These are phyloP conservation scores for Trichopoda pennipes DNA, from an alignment of 2,888 invertebrate species.

Conservation along the genomic window DNA sequence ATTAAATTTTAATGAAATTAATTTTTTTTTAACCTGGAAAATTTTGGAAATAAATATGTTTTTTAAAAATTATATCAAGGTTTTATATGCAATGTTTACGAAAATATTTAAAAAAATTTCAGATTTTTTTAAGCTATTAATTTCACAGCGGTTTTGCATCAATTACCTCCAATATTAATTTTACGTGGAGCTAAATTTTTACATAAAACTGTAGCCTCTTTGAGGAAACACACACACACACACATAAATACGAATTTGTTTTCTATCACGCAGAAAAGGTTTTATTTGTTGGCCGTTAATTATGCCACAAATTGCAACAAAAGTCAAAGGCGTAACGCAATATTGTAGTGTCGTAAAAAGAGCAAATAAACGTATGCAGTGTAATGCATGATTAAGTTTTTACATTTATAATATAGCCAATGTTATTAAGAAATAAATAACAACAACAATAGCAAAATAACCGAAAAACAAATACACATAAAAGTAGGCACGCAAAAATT, in stretches of 20 bases:
- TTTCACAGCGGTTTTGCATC: too few species aligned
- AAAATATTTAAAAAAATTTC: too few species aligned
- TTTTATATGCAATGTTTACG: too few species aligned
- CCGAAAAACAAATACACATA: neutral
- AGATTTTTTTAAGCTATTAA: too few species aligned
- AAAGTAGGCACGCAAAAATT: slow-evolving; percentile 33
- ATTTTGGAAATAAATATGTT: too few species aligned
- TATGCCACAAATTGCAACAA: slow-evolving; percentile 66
- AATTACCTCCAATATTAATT: too few species aligned
- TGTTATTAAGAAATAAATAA: slow-evolving; percentile 32
- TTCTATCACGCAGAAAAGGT: neutral
- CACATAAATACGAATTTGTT: neutral
- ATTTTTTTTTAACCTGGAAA: too few species aligned
- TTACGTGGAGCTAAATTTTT: neutral
- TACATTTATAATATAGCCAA: slow-evolving; percentile 16
- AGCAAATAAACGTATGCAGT: slow-evolving; percentile 20
- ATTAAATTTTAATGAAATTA: too few species aligned
- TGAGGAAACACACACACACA: neutral
- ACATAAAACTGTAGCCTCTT: neutral
- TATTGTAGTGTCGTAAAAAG: slow-evolving; percentile 57
- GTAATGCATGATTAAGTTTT: slow-evolving; percentile 15
- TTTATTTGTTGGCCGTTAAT: slow-evolving; percentile 59
- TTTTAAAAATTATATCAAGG: too few species aligned
- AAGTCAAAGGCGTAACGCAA: slow-evolving; percentile 67
- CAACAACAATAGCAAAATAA: slow-evolving; percentile 5